These are phyloP conservation scores for Allacma fusca DNA, from an alignment of 2,888 invertebrate genomes.

Conservation along the genomic window DNA sequence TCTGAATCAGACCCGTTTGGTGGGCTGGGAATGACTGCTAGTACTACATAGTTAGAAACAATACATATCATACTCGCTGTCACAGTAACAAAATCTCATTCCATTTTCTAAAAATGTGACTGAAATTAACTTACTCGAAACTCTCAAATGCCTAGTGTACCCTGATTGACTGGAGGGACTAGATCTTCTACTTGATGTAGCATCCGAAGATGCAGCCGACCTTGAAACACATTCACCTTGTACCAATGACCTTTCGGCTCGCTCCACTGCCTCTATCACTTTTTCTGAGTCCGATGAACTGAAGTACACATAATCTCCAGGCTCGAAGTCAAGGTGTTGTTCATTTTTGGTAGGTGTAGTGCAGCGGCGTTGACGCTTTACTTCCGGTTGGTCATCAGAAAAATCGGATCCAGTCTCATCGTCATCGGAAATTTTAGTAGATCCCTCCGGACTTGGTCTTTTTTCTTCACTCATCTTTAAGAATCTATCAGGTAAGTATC, in stretches of 20 bases:
- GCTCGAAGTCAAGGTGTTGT: background rate
- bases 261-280: background rate
- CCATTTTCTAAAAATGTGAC: no score
- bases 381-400: constrained; percentile 14
- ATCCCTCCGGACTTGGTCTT: background rate
- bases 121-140: constrained; percentile 18
- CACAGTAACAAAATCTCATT: no score
- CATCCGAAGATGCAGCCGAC: background rate
- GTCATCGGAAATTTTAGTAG: background rate
- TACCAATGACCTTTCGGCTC: background rate
- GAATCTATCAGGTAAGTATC: background rate
- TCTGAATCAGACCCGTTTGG: background rate
- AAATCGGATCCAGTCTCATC: background rate
- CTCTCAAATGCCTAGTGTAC: constrained; percentile 8
- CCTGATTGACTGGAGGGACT: background rate
- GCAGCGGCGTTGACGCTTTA: background rate
- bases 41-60: background rate
- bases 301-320: constrained; percentile 11
- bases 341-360: background rate
- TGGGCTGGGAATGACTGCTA: constrained; percentile 5
- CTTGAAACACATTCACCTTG: background rate
- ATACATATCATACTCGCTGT: background rate
- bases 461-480: constrained; percentile 10
- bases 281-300: constrained; percentile 19
- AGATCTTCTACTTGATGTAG: background rate